Base-by-base conservation (phyloP, 2,113 vertebrate species). In the Hydrochoerus hydrochaeris region DNA sequence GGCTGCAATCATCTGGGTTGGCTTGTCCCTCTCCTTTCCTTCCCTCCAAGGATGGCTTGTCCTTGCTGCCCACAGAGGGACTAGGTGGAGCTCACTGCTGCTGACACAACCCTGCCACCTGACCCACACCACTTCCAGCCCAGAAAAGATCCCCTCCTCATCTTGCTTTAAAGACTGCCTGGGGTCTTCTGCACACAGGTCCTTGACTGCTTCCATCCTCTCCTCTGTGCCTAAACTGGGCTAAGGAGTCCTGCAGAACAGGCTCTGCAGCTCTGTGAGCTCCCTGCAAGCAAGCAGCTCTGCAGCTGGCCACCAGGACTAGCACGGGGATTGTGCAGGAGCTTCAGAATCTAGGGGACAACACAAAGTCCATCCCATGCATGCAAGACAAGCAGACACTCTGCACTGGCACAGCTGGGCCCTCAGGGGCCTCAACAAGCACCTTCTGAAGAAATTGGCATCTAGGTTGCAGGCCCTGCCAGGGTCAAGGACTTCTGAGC, bases 31-130 rank as follows among this genome's bases (percentile, higher is more conserved):
- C 22, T 2, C 77, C 3, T 24, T 7, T n/a, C 46, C 73, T 32
- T 12, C 19, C 60, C 46, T 57, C 5, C 4, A 4, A 5, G 30
- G 13, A 10, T 65, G 26, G 30, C 63, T 65, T 12, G 7, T 30
- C 28, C 75, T 52, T 32, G 46, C 46, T 1, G 5, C 2, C 54
- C 73, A 7, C 63, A 4, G 32, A n/a, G 80, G 44, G 67, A 3
- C 67, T 35, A 94, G 96, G 97, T 92, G 71, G 96, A 96, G 95
- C 92, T 83, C 92, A 90, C 96, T 92, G 96, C 93, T 46, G 92
- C 46, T 87, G 96, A 97, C 96, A 97, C 96, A 69, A 96, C 90
- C 97, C 78, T 82, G 44, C 57, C 94, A 96, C 93, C 91, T 75
- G 96, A 97, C 62, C 62, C 89, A 85, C 63, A 73, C 82, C 12